Base-by-base conservation (phyloP, 2,113 vertebrate genomes). In the Clarias gariepinus region DNA sequence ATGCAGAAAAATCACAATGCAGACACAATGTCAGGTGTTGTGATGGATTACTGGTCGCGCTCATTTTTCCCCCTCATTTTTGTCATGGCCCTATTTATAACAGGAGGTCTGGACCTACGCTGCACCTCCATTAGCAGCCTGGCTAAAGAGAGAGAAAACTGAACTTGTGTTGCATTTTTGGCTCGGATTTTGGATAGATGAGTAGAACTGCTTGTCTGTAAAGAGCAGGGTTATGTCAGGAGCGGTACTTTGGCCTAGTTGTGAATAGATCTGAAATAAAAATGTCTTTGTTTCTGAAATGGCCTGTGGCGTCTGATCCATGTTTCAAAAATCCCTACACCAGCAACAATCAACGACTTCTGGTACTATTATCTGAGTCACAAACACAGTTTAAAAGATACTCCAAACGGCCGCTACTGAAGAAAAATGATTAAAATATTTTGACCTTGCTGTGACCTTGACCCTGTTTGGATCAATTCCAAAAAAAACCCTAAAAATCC, bases 141-240 rank as follows among this genome's bases (percentile, higher is more conserved):
- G 71, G 36, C 30, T 85, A 21, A 77, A 64, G 66, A 30, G 36
- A 85, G 13, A 64, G 41, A 58, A 64, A 81, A 33, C 85, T 82
- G 33, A 52, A 82, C 52, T 74, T 18, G 13, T 36, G 9, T 83
- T 41, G 28, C 25, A 76, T 84, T 66, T 81, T 53, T 74, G 47
- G 25, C 53, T 30, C n/a, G n/a, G 83, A 82, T 53, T 25, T 78
- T 82, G 85, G 87, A 87, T 52, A 30, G 55, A 53, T 78, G 77
- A 68, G 60, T 9, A n/a, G 23, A 55, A 57, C 21, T 86, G 66
- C 63, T 88, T 86, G 69, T 78, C 73, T 33, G 18, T 63, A 73
- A 86, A 82, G 71, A 10, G 25, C 41, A 36, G 81, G 58, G 25
- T 25, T 80, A 79, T n/a, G n/a, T 21, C 10, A n/a, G 63, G 63